Evolutionary conservation across 2,797 vertebrate species (phyloP).

Genomic region (Malacoctenus gilli): DNA sequence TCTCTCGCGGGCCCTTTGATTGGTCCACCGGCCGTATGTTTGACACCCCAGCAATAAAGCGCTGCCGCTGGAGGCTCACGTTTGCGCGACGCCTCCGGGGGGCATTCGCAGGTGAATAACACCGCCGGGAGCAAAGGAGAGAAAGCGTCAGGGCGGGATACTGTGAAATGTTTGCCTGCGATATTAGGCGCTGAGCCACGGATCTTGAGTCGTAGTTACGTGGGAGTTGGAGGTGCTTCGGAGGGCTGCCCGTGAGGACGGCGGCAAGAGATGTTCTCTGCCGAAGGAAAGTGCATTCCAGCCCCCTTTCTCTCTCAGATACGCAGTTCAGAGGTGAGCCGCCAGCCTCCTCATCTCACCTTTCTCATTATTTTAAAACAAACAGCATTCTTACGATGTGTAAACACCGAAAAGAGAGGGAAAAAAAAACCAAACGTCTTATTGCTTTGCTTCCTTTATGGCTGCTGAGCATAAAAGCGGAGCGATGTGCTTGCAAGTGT

Average conservation of each 20-base stretch:
- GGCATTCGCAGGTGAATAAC: constrained; percentile 42
- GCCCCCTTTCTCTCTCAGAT: constrained; percentile 36
- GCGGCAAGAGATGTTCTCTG: constrained; percentile 65
- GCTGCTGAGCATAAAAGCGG: constrained; percentile 27
- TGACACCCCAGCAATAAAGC: no score
- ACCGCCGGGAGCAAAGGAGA: constrained; percentile 37
- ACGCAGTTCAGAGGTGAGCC: constrained; percentile 60
- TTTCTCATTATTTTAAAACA: constrained; percentile 59
- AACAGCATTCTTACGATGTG: constrained; percentile 27
- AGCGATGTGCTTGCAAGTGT: constrained; percentile 7
- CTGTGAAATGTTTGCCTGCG: constrained; percentile 53
- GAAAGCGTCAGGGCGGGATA: constrained; percentile 35
- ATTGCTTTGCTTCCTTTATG: constrained; percentile 3
- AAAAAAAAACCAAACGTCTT: constrained; percentile 28
- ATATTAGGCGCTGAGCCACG: constrained; percentile 56
- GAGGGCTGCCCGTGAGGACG: constrained; percentile 60
- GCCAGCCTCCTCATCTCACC: constrained; percentile 46
- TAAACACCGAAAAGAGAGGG: no score
- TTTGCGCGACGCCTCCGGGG: constrained; percentile 19
- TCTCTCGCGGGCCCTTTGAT: no score
- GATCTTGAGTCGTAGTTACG: constrained; percentile 67
- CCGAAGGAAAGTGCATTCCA: constrained; percentile 56
- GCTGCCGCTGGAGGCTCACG: constrained; percentile 15
- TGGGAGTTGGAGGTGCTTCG: constrained; percentile 76
- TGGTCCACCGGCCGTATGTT: no score